Evolutionary conservation across 2,113 vertebrate species (phyloP).

Genomic region (Climacteris rufus): DNA sequence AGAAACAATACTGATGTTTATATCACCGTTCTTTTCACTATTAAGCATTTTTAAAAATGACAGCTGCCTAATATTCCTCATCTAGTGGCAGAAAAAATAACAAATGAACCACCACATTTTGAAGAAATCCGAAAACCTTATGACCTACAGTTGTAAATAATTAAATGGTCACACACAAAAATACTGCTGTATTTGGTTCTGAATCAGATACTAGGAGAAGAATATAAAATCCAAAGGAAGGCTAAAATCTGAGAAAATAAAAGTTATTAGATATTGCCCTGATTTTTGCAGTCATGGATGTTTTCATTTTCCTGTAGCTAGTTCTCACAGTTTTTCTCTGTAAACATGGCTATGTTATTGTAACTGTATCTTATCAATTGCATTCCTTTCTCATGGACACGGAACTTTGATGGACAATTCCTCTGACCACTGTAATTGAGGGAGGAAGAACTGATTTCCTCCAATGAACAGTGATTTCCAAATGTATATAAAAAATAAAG

Average conservation of each 20-base stretch:
- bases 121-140: neutral
- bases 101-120: neutral
- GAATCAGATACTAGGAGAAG: neutral
- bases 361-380: too few species aligned
- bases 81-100: neutral
- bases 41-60: conserved; percentile 6
- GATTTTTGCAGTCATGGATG: too few species aligned
- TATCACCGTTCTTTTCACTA: neutral
- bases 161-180: neutral
- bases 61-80: neutral
- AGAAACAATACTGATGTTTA: neutral
- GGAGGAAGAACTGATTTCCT: too few species aligned
- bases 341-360: too few species aligned
- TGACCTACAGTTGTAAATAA: neutral
- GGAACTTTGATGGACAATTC: too few species aligned
- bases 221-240: neutral
- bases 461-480: too few species aligned
- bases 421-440: too few species aligned
- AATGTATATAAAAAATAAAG: too few species aligned
- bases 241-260: neutral
- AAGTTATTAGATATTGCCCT: too few species aligned
- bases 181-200: neutral
- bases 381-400: too few species aligned
- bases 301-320: too few species aligned
- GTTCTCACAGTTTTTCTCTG: too few species aligned